phyloP scores from a whole-genome alignment of 1,140 invertebrate genomes.

The Pseudobourletiella spinata region DNA sequence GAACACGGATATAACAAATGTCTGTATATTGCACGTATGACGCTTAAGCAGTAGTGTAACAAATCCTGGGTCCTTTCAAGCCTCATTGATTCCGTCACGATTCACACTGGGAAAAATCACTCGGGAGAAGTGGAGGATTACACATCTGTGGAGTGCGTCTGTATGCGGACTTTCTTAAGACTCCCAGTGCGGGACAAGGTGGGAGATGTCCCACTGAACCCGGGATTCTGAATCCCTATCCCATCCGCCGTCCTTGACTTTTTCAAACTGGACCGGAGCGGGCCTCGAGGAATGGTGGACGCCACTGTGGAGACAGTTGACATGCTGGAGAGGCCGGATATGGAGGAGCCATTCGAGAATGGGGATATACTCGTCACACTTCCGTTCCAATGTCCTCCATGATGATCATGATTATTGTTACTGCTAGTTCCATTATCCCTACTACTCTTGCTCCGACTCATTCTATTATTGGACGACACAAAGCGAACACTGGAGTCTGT shows the following conservation, averaged over 20 bases:
- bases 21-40: too few species aligned
- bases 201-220: constrained; percentile 67
- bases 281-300: constrained; percentile 48
- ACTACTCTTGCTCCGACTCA: constrained; percentile 7
- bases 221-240: constrained; percentile 75
- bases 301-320: constrained; percentile 23
- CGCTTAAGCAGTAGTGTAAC: too few species aligned
- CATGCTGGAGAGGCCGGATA: constrained; percentile 9
- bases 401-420: constrained; percentile 13
- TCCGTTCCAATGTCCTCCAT: constrained; percentile 15
- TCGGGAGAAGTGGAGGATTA: too few species aligned
- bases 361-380: constrained; percentile 30
- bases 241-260: constrained; percentile 52
- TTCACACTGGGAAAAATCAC: too few species aligned
- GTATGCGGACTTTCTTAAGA: constrained; percentile 74
- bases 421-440: constrained; percentile 9
- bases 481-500: constrained; percentile 36
- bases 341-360: constrained; percentile 10
- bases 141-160: constrained; percentile 77
- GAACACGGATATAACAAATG: too few species aligned
- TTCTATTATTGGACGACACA: constrained; percentile 23
- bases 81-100: too few species aligned
- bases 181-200: constrained; percentile 68
- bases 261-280: constrained; percentile 68
- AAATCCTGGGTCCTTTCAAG: too few species aligned